phyloP scores from a whole-genome alignment of 2,888 invertebrate species.

The Eupithecia inturbata region DNA sequence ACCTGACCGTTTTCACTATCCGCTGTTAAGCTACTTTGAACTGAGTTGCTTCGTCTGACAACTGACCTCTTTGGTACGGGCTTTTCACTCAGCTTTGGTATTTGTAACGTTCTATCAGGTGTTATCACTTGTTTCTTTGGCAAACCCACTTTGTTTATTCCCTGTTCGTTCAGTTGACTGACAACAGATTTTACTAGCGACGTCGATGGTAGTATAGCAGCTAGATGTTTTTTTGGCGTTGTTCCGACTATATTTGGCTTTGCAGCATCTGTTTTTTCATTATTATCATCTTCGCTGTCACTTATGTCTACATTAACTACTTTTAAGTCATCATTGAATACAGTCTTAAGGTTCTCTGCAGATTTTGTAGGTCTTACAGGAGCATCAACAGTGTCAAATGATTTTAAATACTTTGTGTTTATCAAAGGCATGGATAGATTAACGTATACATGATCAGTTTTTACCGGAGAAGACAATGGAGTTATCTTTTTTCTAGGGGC shows the following conservation, averaged over 20 bases:
- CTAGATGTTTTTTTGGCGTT: conserved; percentile 71
- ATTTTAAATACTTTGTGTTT: conserved; percentile 61
- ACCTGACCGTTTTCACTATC: conserved; percentile 75
- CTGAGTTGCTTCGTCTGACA: conserved; percentile 76
- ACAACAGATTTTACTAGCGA: conserved; percentile 76
- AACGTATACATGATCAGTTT: conserved; percentile 83
- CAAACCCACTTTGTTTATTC: conserved; percentile 70
- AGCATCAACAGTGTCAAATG: conserved; percentile 68
- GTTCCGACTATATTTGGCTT: conserved; percentile 79
- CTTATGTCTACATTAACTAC: conserved; percentile 48
- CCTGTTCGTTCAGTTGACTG: conserved; percentile 72
- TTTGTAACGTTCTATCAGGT: conserved; percentile 79
- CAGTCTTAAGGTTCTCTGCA: conserved; percentile 66
- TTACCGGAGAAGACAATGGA: conserved; percentile 67
- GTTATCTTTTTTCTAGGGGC: conserved; percentile 83
- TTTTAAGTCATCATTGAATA: conserved; percentile 43
- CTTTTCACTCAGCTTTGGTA: conserved; percentile 79
- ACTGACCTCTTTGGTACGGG: conserved; percentile 78
- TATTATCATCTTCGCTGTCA: conserved; percentile 46
- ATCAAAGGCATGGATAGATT: conserved; percentile 83
- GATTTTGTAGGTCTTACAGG: conserved; percentile 71
- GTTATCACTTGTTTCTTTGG: conserved; percentile 76
- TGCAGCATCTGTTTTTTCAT: conserved; percentile 17
- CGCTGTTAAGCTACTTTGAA: conserved; percentile 68
- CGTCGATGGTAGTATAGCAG: conserved; percentile 72